Evolutionary conservation across 2,888 invertebrate genomes (phyloP).

Genomic region (Baronia brevicornis): DNA sequence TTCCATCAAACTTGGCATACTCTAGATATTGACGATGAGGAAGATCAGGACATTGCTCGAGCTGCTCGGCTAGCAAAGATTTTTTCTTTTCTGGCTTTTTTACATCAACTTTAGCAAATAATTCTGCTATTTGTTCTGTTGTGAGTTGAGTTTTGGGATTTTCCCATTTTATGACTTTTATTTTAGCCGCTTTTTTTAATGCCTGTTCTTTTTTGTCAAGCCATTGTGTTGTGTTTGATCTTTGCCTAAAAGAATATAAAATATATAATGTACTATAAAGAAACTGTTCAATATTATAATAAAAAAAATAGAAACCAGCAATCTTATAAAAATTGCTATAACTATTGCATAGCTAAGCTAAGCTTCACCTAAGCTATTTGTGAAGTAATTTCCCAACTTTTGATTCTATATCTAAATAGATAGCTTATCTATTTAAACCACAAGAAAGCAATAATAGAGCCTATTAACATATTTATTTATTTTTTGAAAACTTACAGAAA

Average conservation of each 20-base stretch:
- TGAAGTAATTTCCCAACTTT: too few species aligned
- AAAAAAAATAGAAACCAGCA: not conserved
- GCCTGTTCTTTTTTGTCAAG: constrained; percentile 93
- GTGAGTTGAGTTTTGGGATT: constrained; percentile 64
- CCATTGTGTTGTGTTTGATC: constrained; percentile 92
- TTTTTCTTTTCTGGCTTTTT: constrained; percentile 43
- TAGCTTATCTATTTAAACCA: too few species aligned
- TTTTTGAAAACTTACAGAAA: too few species aligned
- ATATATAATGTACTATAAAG: not conserved
- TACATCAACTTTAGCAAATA: constrained; percentile 69
- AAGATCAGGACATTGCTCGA: constrained; percentile 84
- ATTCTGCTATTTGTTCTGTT: constrained; percentile 74
- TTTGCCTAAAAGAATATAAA: constrained; percentile 61
- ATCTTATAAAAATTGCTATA: too few species aligned
- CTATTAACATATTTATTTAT: too few species aligned
- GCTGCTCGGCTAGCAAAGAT: constrained; percentile 84
- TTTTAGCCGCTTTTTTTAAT: constrained; percentile 84
- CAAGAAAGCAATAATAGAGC: too few species aligned
- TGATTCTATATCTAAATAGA: too few species aligned
- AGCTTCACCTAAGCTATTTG: too few species aligned
- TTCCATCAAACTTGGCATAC: constrained; percentile 94
- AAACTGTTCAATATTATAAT: not conserved
- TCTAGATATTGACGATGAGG: constrained; percentile 91
- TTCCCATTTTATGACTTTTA: constrained; percentile 85
- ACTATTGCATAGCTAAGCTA: too few species aligned